Evolutionary conservation across 2,113 vertebrate species (phyloP).

Genomic region (Urocolius indicus): DNA sequence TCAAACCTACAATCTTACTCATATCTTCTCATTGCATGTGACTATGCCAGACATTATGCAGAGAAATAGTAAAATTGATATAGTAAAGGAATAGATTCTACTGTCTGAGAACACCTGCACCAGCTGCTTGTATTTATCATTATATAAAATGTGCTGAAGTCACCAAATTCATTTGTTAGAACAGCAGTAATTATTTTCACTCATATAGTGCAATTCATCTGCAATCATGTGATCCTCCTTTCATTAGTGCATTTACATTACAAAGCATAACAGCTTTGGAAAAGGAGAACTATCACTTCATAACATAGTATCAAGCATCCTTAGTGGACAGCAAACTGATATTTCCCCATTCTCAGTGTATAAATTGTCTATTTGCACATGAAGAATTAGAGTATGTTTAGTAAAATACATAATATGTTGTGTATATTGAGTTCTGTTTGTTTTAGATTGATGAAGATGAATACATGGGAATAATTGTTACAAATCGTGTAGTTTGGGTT

Average conservation of each 20-base stretch:
- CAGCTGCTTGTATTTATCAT: conserved; percentile 46
- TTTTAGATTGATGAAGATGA: not conserved
- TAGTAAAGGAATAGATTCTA: not conserved
- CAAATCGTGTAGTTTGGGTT: not conserved
- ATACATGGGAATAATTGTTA: not conserved
- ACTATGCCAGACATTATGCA: not conserved
- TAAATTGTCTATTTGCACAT: not conserved
- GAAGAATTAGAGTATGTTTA: not conserved
- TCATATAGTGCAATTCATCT: conserved; percentile 58
- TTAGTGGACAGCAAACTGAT: conserved; percentile 11
- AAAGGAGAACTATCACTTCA: conserved; percentile 1
- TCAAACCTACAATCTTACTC: not conserved
- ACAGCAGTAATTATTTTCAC: conserved; percentile 58
- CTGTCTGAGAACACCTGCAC: conserved; percentile 48
- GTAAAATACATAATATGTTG: not conserved
- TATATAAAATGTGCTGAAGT: conserved; percentile 31
- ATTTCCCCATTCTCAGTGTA: conserved; percentile 6
- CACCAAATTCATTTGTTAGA: conserved; percentile 40
- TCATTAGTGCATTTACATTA: conserved; percentile 57
- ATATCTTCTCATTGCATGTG: not conserved
- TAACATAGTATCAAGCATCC: not conserved
- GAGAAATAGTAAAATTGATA: conserved; percentile 10
- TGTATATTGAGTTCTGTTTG: not conserved
- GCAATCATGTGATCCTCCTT: conserved; percentile 27
- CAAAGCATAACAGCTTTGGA: conserved; percentile 24